Conservation (phyloP, 1,140 invertebrate species). For the Drosophila athabasca region DNA sequence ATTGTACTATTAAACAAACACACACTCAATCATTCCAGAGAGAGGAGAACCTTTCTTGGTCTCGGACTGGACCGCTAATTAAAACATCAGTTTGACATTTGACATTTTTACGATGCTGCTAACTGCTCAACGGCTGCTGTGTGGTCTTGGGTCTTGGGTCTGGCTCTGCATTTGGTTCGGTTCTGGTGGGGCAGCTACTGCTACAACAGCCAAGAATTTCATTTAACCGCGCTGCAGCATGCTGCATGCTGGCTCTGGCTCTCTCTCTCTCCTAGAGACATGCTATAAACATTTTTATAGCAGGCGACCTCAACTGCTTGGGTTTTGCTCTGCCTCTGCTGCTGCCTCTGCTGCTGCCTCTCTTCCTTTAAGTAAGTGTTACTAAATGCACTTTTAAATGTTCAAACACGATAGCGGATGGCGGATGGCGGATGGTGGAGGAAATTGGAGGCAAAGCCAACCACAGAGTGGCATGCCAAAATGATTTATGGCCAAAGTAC, state of each 20-base stretch:
- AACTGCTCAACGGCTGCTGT: conserved; percentile 71
- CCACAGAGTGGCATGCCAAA: conserved; percentile 75
- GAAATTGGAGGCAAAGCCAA: conserved; percentile 21
- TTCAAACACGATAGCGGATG: conserved; percentile 71
- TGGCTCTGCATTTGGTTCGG: conserved; percentile 20
- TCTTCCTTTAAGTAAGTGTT: conserved; percentile 78
- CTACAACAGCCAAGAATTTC: conserved; percentile 67
- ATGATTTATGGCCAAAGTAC: conserved; percentile 82
- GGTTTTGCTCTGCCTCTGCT: conserved; percentile 4
- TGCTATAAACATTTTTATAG: conserved; percentile 82
- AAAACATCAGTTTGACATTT: conserved; percentile 83
- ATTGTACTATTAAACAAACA: not conserved
- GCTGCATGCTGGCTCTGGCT: conserved; percentile 41
- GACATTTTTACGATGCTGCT: conserved; percentile 83
- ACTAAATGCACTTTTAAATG: conserved; percentile 83
- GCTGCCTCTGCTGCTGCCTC: not conserved
- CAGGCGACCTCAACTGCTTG: conserved; percentile 30
- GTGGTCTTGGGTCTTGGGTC: conserved; percentile 18
- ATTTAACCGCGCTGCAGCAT: conserved; percentile 54
- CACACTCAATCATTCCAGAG: conserved; percentile 1
- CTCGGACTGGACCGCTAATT: conserved; percentile 73
- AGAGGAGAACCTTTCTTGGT: not conserved
- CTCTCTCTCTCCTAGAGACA: conserved; percentile 40
- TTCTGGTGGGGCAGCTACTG: conserved; percentile 20
- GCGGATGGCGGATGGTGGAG: conserved; percentile 5